These are phyloP conservation scores for Epiblema foenella DNA, from an alignment of 2,888 invertebrate species.

Conservation along the genomic window DNA sequence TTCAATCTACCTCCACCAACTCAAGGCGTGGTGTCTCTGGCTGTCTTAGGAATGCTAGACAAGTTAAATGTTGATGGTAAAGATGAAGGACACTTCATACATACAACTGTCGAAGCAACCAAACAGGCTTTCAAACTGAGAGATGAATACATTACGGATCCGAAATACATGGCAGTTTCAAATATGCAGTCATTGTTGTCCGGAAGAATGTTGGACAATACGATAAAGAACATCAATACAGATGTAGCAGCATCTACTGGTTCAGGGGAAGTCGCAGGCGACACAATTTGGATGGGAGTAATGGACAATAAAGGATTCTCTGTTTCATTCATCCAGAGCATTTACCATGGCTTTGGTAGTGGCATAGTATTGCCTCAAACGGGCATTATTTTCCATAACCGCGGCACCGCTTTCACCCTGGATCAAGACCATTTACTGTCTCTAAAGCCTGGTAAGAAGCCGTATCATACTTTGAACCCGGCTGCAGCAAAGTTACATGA, in stretches of 20 bases:
- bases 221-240: conserved; percentile 63
- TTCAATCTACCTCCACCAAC: conserved; percentile 77
- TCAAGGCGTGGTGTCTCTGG: conserved; percentile 73
- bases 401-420: conserved; percentile 67
- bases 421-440: conserved; percentile 60
- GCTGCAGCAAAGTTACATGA: conserved; percentile 73
- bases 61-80: conserved; percentile 67
- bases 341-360: conserved; percentile 71
- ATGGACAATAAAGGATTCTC: conserved; percentile 78
- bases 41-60: conserved; percentile 71
- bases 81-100: conserved; percentile 71
- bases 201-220: conserved; percentile 57
- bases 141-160: conserved; percentile 71
- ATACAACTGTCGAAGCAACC: conserved; percentile 72
- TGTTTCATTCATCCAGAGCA: conserved; percentile 77
- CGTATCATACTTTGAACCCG: conserved; percentile 73
- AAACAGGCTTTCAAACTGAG: conserved; percentile 66
- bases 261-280: conserved; percentile 67
- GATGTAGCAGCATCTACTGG: conserved; percentile 55
- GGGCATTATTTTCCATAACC: conserved; percentile 77
- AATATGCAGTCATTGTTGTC: conserved; percentile 63
- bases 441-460: conserved; percentile 74
- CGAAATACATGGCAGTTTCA: conserved; percentile 63
- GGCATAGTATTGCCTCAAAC: conserved; percentile 71
- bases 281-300: conserved; percentile 77